Conservation (phyloP, 2,797 vertebrate genomes). For the Microchirus variegatus region DNA sequence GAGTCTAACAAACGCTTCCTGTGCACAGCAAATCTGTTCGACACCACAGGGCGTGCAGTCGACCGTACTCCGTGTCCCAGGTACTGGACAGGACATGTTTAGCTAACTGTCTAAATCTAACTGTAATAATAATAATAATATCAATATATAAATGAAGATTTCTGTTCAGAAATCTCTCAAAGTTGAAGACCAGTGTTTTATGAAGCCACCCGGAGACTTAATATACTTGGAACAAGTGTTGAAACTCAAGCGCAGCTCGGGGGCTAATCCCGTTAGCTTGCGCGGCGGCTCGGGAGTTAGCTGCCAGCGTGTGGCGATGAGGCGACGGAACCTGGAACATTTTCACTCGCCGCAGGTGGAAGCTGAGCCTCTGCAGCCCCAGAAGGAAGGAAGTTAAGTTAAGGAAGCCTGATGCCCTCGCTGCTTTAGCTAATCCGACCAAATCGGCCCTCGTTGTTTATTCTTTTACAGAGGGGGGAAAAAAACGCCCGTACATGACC, state of each 20-base stretch:
- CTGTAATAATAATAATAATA: no score
- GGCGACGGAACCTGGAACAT: conserved; percentile 46
- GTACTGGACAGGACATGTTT: no score
- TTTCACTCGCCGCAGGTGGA: conserved; percentile 60
- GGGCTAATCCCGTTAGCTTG: conserved; percentile 68
- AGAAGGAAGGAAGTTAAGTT: no score
- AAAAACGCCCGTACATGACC: conserved; percentile 24
- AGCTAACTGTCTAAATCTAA: no score
- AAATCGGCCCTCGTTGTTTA: conserved; percentile 21
- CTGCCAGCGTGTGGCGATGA: conserved; percentile 53
- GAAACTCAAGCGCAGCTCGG: conserved; percentile 61
- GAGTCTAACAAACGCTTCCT: no score
- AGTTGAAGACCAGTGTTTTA: conserved; percentile 44
- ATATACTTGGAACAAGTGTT: conserved; percentile 53
- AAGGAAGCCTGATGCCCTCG: conserved; percentile 26
- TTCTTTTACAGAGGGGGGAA: conserved; percentile 23
- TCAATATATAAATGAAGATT: not conserved
- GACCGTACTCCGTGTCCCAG: no score
- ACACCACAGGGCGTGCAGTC: no score
- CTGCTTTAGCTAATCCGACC: conserved; percentile 44
- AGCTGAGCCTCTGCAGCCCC: conserved; percentile 40
- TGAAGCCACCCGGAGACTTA: conserved; percentile 51
- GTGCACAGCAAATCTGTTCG: no score
- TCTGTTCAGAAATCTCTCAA: conserved; percentile 46
- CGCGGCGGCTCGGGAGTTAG: conserved; percentile 41